phyloP scores from a whole-genome alignment of 2,888 invertebrate species.

The Tortrix viridana region DNA sequence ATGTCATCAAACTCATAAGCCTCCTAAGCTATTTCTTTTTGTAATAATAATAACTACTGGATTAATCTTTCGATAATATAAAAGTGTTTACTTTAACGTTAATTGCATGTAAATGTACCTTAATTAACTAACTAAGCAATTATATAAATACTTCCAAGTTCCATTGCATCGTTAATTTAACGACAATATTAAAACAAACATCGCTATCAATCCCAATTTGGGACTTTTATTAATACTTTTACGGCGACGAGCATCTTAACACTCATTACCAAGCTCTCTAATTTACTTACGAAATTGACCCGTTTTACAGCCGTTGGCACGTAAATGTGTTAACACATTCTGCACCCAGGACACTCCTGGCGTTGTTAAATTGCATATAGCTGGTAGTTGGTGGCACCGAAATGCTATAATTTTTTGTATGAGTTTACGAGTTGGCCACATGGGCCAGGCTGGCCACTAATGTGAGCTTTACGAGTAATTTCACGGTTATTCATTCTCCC shows the following conservation, averaged over 20 bases:
- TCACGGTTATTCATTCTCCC: conserved; percentile 38
- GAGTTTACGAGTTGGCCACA: conserved; percentile 35
- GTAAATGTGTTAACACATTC: no score
- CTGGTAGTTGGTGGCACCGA: no score
- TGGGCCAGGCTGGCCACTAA: conserved; percentile 28
- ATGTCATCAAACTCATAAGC: no score
- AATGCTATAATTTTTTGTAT: conserved; percentile 13
- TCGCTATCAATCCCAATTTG: conserved; percentile 36
- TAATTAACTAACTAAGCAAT: conserved; percentile 22
- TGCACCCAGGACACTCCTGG: no score
- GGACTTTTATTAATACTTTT: conserved; percentile 32
- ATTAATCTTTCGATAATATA: background rate
- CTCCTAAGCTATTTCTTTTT: no score
- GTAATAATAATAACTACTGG: background rate
- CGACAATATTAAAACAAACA: conserved; percentile 35
- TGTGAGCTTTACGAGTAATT: conserved; percentile 38
- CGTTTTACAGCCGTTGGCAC: no score
- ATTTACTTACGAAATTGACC: no score
- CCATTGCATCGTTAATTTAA: conserved; percentile 31
- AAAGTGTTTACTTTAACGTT: background rate
- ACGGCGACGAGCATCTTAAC: conserved; percentile 32
- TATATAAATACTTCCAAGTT: conserved; percentile 17
- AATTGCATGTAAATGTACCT: background rate
- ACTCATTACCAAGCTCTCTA: no score
- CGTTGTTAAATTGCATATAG: no score